Evolutionary conservation across 2,888 invertebrate species (phyloP).

Genomic region (Dolomedes plantarius): DNA sequence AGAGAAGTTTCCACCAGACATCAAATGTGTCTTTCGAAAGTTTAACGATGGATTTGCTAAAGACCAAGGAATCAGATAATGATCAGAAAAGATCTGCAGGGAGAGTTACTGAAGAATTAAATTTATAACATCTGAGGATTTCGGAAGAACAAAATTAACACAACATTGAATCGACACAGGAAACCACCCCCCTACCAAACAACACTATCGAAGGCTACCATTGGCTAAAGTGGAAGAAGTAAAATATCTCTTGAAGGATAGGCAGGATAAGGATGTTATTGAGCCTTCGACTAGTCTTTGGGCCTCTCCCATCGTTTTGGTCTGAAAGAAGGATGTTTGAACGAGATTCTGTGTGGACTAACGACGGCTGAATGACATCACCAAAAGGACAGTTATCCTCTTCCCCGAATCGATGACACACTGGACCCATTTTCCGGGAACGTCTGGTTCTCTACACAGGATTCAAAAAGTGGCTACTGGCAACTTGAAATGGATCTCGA

Average conservation of each 20-base stretch:
- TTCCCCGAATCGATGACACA: background rate
- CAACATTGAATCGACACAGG: background rate
- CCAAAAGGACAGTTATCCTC: slow-evolving; percentile 1
- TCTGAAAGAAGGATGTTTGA: background rate
- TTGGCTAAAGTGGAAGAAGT: background rate
- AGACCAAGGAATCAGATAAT: background rate
- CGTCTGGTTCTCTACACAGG: background rate
- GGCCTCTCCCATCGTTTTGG: background rate
- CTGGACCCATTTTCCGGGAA: background rate
- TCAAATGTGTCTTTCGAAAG: background rate
- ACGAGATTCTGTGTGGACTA: slow-evolving; percentile 2
- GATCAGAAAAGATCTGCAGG: background rate
- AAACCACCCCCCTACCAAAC: background rate
- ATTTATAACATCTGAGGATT: background rate
- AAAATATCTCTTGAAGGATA: background rate
- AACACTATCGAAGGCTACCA: background rate
- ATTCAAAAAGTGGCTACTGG: background rate
- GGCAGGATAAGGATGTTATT: background rate
- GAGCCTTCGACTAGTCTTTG: background rate
- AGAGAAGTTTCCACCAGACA: background rate
- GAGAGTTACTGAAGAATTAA: background rate
- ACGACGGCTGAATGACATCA: background rate
- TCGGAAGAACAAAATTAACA: background rate
- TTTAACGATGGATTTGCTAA: background rate
- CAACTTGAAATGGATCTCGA: background rate